Percentiles rank a stretch among this genome's conserved stretches.
phyloP scores from a whole-genome alignment of 1,140 invertebrate species.

The Anoplolepis gracilipes region DNA sequence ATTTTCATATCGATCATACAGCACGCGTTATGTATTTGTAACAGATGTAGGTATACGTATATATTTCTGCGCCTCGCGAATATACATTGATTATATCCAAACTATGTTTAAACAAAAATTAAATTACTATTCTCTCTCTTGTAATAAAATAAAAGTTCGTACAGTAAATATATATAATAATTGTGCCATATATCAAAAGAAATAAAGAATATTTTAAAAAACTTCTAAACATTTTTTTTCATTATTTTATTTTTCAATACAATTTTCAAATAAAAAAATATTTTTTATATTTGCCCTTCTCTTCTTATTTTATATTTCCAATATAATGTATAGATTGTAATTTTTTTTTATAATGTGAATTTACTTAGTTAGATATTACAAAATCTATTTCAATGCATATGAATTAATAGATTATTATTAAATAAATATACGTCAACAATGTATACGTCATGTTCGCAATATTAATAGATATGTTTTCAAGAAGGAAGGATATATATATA shows the following conservation, averaged over 20 bases:
- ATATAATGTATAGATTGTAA: neutral
- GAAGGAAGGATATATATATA: neutral
- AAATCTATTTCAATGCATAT: slow-evolving; percentile 6
- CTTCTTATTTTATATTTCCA: neutral
- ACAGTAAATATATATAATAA: neutral
- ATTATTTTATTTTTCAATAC: neutral
- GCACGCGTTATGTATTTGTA: too few species aligned
- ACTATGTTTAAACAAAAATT: neutral
- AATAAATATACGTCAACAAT: neutral
- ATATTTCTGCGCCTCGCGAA: too few species aligned
- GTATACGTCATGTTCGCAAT: slow-evolving; percentile 25
- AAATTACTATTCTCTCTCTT: neutral
- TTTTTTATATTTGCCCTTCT: neutral
- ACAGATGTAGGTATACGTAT: too few species aligned
- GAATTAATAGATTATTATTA: slow-evolving; percentile 15
- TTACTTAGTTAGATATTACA: slow-evolving; percentile 9
- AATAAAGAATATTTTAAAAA: neutral
- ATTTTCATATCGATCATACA: neutral
- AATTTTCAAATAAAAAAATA: neutral
- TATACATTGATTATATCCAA: neutral
- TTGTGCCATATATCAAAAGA: neutral
- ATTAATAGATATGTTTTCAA: slow-evolving; percentile 41
- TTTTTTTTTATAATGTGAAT: slow-evolving; percentile 1
- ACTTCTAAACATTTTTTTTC: neutral
- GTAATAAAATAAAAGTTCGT: too few species aligned